A percentile compares a stretch with the other conserved stretches of the same genome.
phyloP scores from a whole-genome alignment of 2,888 invertebrate species.

The Hydroisotoma schaefferi region DNA sequence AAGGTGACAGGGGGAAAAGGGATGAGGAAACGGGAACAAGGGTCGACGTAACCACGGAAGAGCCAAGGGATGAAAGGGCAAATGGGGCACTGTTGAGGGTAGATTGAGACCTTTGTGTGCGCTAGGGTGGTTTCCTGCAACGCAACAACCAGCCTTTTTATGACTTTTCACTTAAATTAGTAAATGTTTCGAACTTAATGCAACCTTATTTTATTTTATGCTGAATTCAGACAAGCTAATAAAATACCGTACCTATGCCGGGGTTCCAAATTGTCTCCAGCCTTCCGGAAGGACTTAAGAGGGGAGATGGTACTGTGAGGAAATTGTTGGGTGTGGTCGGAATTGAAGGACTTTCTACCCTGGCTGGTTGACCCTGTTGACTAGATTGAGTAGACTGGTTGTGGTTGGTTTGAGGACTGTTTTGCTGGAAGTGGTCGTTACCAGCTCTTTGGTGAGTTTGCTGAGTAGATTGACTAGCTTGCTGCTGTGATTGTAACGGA shows the following conservation, averaged over 20 bases:
- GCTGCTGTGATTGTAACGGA: too few relatives aligned
- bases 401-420: background rate
- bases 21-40: slow-evolving; percentile 48
- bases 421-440: background rate
- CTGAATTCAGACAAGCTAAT: too few relatives aligned
- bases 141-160: background rate
- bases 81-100: slow-evolving; percentile 13
- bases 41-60: slow-evolving; percentile 48
- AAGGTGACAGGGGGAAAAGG: slow-evolving; percentile 43
- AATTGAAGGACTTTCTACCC: background rate
- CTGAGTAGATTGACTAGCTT: too few relatives aligned
- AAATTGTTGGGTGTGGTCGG: slow-evolving; percentile 10
- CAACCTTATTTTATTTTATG: too few relatives aligned
- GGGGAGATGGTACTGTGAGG: slow-evolving; percentile 23
- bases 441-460: background rate
- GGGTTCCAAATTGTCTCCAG: slow-evolving; percentile 46
- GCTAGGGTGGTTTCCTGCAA: background rate
- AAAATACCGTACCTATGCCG: too few relatives aligned
- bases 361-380: too few relatives aligned
- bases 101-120: too few relatives aligned
- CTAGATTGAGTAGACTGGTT: background rate
- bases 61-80: slow-evolving; percentile 44
- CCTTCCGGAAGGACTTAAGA: slow-evolving; percentile 27
- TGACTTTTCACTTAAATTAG: background rate
- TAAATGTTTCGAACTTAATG: too few relatives aligned